Evolutionary conservation across 2,113 vertebrate genomes (phyloP), one percentile per base, ranked within the genome.

Genomic region (Dicaeum eximium): DNA sequence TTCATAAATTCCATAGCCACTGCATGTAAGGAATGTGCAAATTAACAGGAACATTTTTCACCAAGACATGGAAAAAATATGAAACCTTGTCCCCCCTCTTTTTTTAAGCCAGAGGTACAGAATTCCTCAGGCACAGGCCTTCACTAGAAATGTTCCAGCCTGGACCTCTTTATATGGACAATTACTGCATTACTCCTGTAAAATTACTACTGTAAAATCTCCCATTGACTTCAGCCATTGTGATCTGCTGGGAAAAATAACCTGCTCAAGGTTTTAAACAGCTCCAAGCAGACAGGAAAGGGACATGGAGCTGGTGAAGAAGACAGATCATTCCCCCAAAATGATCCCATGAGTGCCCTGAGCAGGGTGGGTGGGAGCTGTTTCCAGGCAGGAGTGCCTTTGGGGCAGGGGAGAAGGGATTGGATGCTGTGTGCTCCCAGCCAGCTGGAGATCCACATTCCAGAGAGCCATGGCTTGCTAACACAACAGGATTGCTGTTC

Each of bases 201-300:
- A n/a, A n/a, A n/a, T n/a, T n/a, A n/a, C n/a, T n/a, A n/a, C 30
- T 22, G 27, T 71, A 90, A 84, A 86, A 71, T 45, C 33, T 88
- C 66, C 74, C 91, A 71, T 83, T 86, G 92, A 95, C 92, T 90
- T 82, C 45, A 90, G 47, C 35, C 35, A 20, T 51, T 73, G 88
- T 54, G 58, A 83, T 92, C 71, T 90, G 58, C 86, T 62, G 45
- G 86, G 79, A 73, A 88, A 77, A 95, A 62, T 10, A 60, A 15
- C 30, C 58, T 0, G 6, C 35, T 78, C 30, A 22, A 58, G 44
- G 60, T 77, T 83, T 77, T 78, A 88, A 80, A 83, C 74, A 95
- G 67, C 58, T 94, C 64, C 24, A 31, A 44, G 54, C 64, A 58
- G 66, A 10, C 50, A 3, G 12, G 42, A 42, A 62, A 62, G 60